phyloP scores from a whole-genome alignment of 2,797 vertebrate species.

The Clarias pachynema region DNA sequence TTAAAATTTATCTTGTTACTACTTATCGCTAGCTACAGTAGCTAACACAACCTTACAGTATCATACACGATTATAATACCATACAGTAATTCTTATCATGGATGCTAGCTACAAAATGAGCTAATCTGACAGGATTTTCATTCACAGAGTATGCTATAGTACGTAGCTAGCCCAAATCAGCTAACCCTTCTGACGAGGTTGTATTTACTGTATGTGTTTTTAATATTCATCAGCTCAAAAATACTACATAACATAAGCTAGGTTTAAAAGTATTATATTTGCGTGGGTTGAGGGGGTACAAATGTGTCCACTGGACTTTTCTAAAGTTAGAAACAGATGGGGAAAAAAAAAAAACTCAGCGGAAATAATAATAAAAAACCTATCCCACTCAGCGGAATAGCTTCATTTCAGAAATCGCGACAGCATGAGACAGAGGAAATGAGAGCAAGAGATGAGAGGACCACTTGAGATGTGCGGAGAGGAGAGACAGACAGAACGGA shows the following conservation, averaged over 20 bases:
- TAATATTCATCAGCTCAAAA: background rate
- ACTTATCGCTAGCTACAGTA: background rate
- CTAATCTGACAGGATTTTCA: background rate
- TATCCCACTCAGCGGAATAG: constrained; percentile 11
- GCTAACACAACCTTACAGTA: background rate
- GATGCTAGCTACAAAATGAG: background rate
- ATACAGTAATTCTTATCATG: background rate
- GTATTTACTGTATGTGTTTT: background rate
- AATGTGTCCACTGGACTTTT: background rate
- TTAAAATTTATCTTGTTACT: no score
- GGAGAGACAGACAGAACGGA: background rate
- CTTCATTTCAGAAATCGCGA: constrained; percentile 14
- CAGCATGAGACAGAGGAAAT: constrained; percentile 12
- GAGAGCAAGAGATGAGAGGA: constrained; percentile 16
- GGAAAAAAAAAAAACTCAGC: background rate
- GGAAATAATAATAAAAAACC: no score
- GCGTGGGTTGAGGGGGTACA: no score
- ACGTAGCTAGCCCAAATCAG: background rate
- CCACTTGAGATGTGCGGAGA: constrained; percentile 8
- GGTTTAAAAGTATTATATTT: background rate
- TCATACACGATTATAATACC: background rate
- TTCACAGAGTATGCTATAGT: background rate
- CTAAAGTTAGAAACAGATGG: background rate
- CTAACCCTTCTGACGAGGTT: background rate
- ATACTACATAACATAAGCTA: background rate